phyloP scores from a whole-genome alignment of 2,888 invertebrate genomes.

The Standfussiana lucernea region DNA sequence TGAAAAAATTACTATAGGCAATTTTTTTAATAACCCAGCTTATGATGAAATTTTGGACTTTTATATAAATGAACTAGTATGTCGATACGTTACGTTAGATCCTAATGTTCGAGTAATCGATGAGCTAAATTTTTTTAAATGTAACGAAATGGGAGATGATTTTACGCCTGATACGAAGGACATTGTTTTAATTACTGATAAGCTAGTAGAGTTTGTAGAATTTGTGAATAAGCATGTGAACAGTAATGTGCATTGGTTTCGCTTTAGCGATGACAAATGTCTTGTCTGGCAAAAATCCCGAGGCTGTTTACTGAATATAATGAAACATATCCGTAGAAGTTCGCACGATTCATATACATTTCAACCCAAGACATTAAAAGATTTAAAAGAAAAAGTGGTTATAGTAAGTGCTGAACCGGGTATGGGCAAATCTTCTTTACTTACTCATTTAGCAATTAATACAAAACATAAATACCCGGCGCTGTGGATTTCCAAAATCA shows the following conservation, averaged over 20 bases:
- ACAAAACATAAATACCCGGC: conserved; percentile 54
- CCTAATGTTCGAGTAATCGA: background rate
- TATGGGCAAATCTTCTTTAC: conserved; percentile 67
- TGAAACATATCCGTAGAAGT: conserved; percentile 39
- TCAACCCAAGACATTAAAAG: conserved; percentile 33
- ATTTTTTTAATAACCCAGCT: conserved; percentile 25
- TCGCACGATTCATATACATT: conserved; percentile 10
- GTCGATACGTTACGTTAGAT: conserved; percentile 48
- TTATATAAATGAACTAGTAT: conserved; percentile 49
- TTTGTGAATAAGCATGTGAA: conserved; percentile 6
- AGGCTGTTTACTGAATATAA: conserved; percentile 41
- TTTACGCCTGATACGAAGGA: conserved; percentile 27
- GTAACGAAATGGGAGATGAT: background rate
- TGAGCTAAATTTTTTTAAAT: conserved; percentile 33
- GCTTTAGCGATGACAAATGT: background rate
- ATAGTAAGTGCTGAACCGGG: conserved; percentile 63
- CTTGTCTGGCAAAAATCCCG: conserved; percentile 53
- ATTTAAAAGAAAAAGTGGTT: conserved; percentile 54
- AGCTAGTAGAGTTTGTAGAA: conserved; percentile 26
- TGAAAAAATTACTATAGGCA: conserved; percentile 45
- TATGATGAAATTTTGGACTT: conserved; percentile 42
- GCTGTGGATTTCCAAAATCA: conserved; percentile 62
- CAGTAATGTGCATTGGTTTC: conserved; percentile 59
- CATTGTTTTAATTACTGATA: conserved; percentile 49
- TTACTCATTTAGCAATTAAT: conserved; percentile 61